phyloP scores from a whole-genome alignment of 2,888 invertebrate genomes.

The Heteromurus nitidus region DNA sequence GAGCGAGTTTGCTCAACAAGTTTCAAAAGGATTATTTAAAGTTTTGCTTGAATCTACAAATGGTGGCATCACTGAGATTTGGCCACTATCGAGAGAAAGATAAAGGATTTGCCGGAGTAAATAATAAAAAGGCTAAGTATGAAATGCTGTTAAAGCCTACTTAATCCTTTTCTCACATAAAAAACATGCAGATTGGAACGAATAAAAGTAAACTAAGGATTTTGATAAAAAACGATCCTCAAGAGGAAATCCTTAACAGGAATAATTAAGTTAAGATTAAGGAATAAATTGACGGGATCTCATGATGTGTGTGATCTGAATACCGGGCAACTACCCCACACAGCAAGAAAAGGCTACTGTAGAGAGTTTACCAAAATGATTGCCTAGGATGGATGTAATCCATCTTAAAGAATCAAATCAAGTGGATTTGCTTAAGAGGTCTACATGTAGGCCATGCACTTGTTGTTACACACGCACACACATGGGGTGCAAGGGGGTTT shows the following conservation, averaged over 20 bases:
- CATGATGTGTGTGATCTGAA: slow-evolving; percentile 57
- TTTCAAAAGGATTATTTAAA: slow-evolving; percentile 26
- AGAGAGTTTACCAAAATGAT: neutral
- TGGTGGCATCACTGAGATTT: too few relatives aligned
- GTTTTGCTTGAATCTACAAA: too few relatives aligned
- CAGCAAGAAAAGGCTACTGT: neutral
- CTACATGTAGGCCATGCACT: too few relatives aligned
- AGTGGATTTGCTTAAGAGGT: slow-evolving; percentile 9
- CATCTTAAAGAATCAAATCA: slow-evolving; percentile 1
- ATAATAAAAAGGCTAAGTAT: too few relatives aligned
- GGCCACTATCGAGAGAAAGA: neutral
- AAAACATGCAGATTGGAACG: too few relatives aligned
- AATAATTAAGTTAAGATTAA: slow-evolving; percentile 63
- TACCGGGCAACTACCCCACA: slow-evolving; percentile 28
- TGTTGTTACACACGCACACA: too few relatives aligned
- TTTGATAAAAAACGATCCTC: slow-evolving; percentile 10
- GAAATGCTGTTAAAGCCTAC: too few relatives aligned
- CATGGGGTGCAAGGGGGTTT: too few relatives aligned
- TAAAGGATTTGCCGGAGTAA: too few relatives aligned
- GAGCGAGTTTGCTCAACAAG: neutral
- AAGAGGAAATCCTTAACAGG: slow-evolving; percentile 44
- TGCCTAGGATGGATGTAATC: slow-evolving; percentile 14
- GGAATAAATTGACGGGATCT: slow-evolving; percentile 56
- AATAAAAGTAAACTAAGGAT: neutral
- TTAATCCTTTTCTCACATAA: too few relatives aligned